Evolutionary conservation across 1,140 invertebrate species (phyloP).

Genomic region (Prorops nasuta): DNA sequence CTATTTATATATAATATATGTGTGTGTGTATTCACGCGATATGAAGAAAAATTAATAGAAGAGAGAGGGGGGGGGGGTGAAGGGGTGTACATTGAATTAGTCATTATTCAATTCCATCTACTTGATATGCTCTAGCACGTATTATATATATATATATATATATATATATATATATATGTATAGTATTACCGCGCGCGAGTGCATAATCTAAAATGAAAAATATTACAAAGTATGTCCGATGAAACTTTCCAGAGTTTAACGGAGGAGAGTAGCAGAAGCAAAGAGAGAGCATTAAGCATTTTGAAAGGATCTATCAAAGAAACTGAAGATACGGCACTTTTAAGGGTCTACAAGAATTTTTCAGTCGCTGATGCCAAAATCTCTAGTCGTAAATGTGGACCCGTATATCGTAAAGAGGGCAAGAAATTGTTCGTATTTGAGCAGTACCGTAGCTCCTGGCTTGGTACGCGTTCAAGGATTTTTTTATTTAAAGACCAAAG

Average conservation of each 20-base stretch:
- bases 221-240: neutral
- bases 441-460: conserved; percentile 34
- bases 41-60: no score
- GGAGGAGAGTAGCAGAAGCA: neutral
- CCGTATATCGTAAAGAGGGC: conserved; percentile 31
- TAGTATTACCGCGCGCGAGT: no score
- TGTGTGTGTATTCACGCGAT: no score
- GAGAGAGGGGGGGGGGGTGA: no score
- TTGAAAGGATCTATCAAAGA: neutral
- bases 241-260: no score
- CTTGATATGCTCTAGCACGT: no score
- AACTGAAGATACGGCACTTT: neutral
- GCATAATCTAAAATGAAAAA: no score
- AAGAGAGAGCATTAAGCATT: conserved; percentile 11
- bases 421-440: conserved; percentile 37
- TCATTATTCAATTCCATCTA: no score
- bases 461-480: conserved; percentile 41
- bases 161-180: no score
- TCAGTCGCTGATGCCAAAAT: conserved; percentile 28
- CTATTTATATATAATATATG: no score
- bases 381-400: conserved; percentile 36
- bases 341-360: conserved; percentile 19
- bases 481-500: neutral
- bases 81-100: no score
- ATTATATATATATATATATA: no score